Conservation (phyloP, 2,113 vertebrate species). For the Aix galericulata region DNA sequence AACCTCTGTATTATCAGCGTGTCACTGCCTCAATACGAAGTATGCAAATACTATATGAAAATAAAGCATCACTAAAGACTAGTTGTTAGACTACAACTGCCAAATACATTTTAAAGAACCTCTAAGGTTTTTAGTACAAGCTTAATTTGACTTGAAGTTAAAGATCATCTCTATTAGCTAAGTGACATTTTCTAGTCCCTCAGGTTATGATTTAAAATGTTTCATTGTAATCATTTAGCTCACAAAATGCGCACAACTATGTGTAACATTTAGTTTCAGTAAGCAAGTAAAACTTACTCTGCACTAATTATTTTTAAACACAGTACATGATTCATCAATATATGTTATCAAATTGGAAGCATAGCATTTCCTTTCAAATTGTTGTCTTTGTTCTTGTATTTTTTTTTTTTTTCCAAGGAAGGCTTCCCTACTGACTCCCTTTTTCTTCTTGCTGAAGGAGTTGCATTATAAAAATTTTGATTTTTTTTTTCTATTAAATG, state of each 20-base stretch:
- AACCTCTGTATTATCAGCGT: neutral
- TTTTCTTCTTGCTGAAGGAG: neutral
- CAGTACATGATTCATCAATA: neutral
- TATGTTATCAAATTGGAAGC: neutral
- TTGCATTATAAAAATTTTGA: neutral
- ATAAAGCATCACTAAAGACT: neutral
- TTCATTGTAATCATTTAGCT: constrained; percentile 54
- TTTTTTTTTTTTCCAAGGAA: neutral
- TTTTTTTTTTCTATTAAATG: neutral
- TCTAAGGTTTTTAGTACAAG: neutral
- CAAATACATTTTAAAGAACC: neutral
- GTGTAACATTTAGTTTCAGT: constrained; percentile 30
- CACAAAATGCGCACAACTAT: constrained; percentile 40
- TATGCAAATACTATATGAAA: constrained; percentile 20
- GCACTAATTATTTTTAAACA: constrained; percentile 53
- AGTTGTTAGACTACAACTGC: neutral
- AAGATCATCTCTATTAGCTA: neutral
- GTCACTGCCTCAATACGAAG: constrained; percentile 54
- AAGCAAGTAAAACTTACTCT: constrained; percentile 29
- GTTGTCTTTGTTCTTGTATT: neutral
- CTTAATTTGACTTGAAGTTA: neutral
- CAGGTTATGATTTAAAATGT: neutral
- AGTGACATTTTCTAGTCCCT: constrained; percentile 3
- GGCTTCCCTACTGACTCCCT: neutral
- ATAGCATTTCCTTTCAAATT: neutral